Conservation (phyloP, 2,888 invertebrate species). For the Diarsia rubi region DNA sequence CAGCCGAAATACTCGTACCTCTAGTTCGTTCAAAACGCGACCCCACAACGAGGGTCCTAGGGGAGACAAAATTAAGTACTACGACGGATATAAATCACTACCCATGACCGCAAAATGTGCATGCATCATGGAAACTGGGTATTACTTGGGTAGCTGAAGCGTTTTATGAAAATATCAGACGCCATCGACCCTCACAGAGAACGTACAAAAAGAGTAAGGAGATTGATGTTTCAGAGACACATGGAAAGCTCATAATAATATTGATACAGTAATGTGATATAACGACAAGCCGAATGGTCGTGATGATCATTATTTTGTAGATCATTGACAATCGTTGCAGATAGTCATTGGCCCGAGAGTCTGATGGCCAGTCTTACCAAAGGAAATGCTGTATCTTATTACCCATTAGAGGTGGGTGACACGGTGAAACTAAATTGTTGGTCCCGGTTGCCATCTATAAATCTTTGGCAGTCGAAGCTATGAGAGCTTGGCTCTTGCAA, state of each 20-base stretch:
- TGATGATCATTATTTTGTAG: no score
- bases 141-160: slow-evolving; percentile 46
- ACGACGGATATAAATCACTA: slow-evolving; percentile 55
- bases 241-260: neutral
- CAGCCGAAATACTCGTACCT: slow-evolving; percentile 53
- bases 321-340: no score
- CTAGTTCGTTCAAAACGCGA: slow-evolving; percentile 35
- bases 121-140: slow-evolving; percentile 59
- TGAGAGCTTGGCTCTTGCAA: no score
- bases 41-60: slow-evolving; percentile 42
- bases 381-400: no score
- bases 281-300: no score
- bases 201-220: slow-evolving; percentile 11
- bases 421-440: no score
- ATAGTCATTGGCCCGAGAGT: no score
- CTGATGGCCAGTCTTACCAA: no score
- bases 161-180: slow-evolving; percentile 44
- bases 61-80: slow-evolving; percentile 59
- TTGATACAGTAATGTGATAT: neutral
- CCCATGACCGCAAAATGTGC: slow-evolving; percentile 61
- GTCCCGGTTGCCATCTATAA: no score
- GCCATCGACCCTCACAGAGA: slow-evolving; percentile 10
- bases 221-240: neutral
- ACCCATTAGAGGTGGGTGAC: no score
- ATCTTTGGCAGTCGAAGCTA: no score